Percentiles rank a stretch among this genome's conserved stretches.
phyloP scores from a whole-genome alignment of 2,888 invertebrate species.

The Chydorus sphaericus region DNA sequence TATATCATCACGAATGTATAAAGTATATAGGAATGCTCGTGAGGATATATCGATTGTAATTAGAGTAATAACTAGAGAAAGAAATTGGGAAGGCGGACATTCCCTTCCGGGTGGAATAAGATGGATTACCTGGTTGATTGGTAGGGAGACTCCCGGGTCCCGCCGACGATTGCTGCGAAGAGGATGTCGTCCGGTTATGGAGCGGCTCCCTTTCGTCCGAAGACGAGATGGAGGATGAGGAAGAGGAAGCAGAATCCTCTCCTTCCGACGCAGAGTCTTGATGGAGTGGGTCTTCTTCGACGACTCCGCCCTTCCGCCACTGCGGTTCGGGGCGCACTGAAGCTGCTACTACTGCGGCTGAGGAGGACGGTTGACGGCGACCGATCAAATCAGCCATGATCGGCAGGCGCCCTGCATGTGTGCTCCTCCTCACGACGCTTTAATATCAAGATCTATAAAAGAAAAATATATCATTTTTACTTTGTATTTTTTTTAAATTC shows the following conservation, averaged over 20 bases:
- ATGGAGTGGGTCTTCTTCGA: too few relatives aligned
- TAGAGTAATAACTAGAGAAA: too few relatives aligned
- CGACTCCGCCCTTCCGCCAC: not conserved
- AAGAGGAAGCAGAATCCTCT: not conserved
- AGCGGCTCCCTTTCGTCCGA: not conserved
- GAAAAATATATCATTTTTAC: too few relatives aligned
- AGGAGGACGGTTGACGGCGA: not conserved
- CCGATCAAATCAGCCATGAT: slow-evolving; percentile 6
- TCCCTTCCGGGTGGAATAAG: too few relatives aligned
- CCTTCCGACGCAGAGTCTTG: not conserved
- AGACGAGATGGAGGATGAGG: not conserved
- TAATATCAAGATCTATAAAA: too few relatives aligned
- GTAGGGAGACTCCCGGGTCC: not conserved
- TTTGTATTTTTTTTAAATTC: too few relatives aligned
- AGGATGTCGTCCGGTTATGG: not conserved
- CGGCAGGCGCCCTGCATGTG: not conserved
- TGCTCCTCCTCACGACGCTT: too few relatives aligned
- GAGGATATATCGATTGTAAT: too few relatives aligned
- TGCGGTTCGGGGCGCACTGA: not conserved
- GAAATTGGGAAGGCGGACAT: too few relatives aligned
- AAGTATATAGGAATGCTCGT: too few relatives aligned
- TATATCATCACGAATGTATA: too few relatives aligned
- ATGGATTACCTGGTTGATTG: slow-evolving; percentile 6
- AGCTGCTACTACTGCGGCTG: not conserved
- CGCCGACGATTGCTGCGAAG: not conserved